These are phyloP conservation scores for Caenorhabditis tropicalis DNA, from an alignment of 1,140 invertebrate species.

Conservation along the genomic window DNA sequence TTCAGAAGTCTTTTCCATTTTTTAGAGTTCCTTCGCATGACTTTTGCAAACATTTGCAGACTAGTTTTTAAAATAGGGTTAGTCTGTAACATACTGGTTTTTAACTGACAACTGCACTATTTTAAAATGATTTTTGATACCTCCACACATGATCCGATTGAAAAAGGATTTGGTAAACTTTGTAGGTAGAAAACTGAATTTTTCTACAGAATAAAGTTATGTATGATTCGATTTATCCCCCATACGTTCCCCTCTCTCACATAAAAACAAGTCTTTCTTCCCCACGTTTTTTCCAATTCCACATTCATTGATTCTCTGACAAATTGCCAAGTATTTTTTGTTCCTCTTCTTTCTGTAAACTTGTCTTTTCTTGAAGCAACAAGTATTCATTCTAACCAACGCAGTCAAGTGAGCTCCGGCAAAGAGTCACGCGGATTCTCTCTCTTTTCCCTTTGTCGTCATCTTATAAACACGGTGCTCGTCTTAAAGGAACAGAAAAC, in stretches of 20 bases:
- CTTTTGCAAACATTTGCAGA: too few relatives aligned
- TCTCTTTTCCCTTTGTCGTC: background rate
- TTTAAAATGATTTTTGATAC: background rate
- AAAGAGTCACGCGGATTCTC: constrained; percentile 40
- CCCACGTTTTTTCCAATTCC: background rate
- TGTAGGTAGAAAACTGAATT: background rate
- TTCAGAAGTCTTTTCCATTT: too few relatives aligned
- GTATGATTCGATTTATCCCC: background rate
- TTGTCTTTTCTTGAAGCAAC: background rate
- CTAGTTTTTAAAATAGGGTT: too few relatives aligned
- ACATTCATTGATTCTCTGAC: background rate
- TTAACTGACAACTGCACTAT: background rate
- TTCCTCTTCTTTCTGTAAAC: background rate
- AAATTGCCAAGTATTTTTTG: constrained; percentile 19
- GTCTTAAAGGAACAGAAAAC: constrained; percentile 7
- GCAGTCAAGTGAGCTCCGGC: background rate
- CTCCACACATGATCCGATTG: background rate
- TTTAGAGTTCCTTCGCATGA: too few relatives aligned
- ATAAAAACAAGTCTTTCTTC: background rate
- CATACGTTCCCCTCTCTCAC: too few relatives aligned
- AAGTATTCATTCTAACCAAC: constrained; percentile 34
- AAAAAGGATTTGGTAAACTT: background rate
- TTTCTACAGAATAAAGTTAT: background rate
- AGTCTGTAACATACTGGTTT: too few relatives aligned
- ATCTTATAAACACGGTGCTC: constrained; percentile 31